Evolutionary conservation across 2,888 invertebrate genomes (phyloP), one percentile per base, ranked within the genome.

Genomic region (Nudaria mundana): DNA sequence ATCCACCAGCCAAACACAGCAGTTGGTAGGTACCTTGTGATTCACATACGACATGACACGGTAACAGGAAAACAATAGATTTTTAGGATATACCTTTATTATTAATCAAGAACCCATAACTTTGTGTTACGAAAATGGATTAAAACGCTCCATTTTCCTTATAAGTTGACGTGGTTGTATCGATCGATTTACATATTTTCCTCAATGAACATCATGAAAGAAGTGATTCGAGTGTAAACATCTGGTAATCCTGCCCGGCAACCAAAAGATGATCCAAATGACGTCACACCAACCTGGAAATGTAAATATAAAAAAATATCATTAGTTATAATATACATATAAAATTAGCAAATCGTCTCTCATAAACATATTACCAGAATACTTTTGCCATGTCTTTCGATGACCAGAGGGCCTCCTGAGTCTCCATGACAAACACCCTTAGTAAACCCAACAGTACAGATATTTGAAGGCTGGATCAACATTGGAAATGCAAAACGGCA

Each of bases 361-460:
- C 5, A 8, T n/a, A 24, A n/a, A n/a, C 10, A 25, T 6, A 29
- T 48, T 57, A 74, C 72, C 63, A 78, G 38, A 5, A 69, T 24
- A 2, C 37, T 45, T n/a, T 30, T 36, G 20, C 52, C 52, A 31
- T 65, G 44, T 2, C 62, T 53, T 7, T 4, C 34, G 1, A 60
- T 38, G 7, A 60, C 54, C 3, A 79, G 65, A 2, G 79, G 79
- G 7, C 79, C 78, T 12, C 79, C 79, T 11, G 78, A 77, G 45
- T 79, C 78, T 3, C 79, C 77, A 0, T 26, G 24, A 56, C 79
- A 79, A 11, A 66, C 54, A 20, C 43, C 37, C 7, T 61, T 63
- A 2, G 66, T 66, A 3, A 40, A 12, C 2, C 75, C 71, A 42
- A 72, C 76, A 15, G 71, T 75, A 48, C 79, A 79, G 25, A 79